Evolutionary conservation across 2,113 vertebrate species (phyloP), one percentile per base, ranked within the genome.

Genomic region (Trichomycterus rosablanca): DNA sequence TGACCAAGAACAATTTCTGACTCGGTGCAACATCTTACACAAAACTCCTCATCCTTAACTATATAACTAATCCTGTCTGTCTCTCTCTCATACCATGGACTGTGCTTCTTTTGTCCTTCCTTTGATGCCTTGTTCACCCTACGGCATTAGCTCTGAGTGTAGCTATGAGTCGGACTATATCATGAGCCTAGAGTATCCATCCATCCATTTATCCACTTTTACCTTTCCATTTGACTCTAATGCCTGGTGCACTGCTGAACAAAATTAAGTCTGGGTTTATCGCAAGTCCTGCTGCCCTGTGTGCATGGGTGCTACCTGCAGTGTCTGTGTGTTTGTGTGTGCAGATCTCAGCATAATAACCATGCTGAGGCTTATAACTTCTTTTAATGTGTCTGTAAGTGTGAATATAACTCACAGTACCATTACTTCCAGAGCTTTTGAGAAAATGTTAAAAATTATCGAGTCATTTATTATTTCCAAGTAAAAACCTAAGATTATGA

Each of bases 181-280:
- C 66, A 51, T 75, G 70, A 78, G 64, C 69, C 67, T 82, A 12
- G 75, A 82, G 75, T 84, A 82, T 68, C 79, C 74, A 2, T 83
- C 78, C 76, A 78, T 77, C 78, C 83, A 72, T 84, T 64, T 74
- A 80, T 79, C 86, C 81, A 76, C 81, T 78, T 71, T 88, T 74
- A 83, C 71, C 51, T 64, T 83, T 76, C 73, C 77, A 78, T 85
- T 80, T 51, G 79, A 70, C 71, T 76, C 85, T 75, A 80, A 83
- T 74, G 80, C 83, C 76, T 83, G 77, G 80, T 72, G 88, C 80
- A 81, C 82, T 76, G 56, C 76, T 83, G 81, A 80, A 67, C 89
- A 77, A 68, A 89, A 87, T 74, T 86, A 66, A 88, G 86, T 88
- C 73, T 63, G 75, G 77, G 67, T 85, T 63, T 51, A 62, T 83